phyloP scores from a whole-genome alignment of 2,113 vertebrate genomes.

The Arizona elegans region DNA sequence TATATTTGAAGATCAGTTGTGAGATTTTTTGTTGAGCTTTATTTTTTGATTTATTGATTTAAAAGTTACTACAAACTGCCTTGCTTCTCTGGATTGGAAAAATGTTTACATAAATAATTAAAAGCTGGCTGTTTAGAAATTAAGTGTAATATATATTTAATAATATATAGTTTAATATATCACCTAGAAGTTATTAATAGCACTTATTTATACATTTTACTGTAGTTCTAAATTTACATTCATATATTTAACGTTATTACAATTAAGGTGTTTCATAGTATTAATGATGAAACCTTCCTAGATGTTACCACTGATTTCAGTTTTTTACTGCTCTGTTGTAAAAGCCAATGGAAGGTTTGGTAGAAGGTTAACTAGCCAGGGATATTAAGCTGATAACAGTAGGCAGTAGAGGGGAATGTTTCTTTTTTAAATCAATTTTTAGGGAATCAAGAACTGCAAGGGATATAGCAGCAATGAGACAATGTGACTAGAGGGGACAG shows the following conservation, averaged over 20 bases:
- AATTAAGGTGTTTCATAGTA: neutral
- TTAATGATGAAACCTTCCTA: neutral
- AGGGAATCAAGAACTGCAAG: neutral
- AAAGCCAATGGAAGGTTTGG: neutral
- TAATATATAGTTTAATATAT: neutral
- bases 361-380: neutral
- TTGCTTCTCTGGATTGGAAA: neutral
- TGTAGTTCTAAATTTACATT: neutral
- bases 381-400: neutral
- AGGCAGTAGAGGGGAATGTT: neutral
- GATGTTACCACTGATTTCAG: neutral
- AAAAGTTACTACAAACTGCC: neutral
- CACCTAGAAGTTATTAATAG: neutral
- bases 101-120: neutral
- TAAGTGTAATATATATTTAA: neutral
- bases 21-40: neutral
- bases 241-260: neutral
- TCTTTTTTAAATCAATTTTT: neutral
- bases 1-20: neutral
- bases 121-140: neutral
- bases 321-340: neutral
- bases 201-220: neutral
- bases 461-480: neutral
- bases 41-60: neutral
- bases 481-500: neutral